Percentiles rank a stretch among this genome's conserved stretches.
These are phyloP conservation scores for Rhinoraja longicauda DNA, from an alignment of 2,797 vertebrate species.

Conservation along the genomic window DNA sequence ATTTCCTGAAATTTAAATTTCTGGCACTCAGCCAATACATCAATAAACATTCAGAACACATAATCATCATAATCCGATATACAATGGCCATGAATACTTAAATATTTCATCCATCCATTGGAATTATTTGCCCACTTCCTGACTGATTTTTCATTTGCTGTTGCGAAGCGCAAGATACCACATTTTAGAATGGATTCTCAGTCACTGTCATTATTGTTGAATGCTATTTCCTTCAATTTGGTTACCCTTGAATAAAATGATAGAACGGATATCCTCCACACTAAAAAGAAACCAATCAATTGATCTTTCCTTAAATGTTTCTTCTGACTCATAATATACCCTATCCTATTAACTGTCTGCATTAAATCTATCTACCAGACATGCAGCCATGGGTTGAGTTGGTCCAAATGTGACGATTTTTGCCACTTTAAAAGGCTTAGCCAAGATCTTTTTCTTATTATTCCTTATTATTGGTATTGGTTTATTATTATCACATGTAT, in stretches of 20 bases:
- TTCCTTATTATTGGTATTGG: no score
- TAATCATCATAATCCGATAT: background rate
- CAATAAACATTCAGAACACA: background rate
- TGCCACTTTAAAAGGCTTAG: background rate
- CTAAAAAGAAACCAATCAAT: no score
- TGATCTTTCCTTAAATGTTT: background rate
- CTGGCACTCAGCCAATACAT: background rate
- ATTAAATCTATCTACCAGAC: background rate
- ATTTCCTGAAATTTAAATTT: background rate
- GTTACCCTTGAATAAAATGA: no score
- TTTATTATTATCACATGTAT: no score
- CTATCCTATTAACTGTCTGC: background rate
- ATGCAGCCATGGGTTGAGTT: background rate
- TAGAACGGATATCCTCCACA: no score
- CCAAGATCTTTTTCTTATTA: no score
- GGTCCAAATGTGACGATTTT: no score
- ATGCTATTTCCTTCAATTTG: background rate
- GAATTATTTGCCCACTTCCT: background rate
- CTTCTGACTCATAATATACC: background rate
- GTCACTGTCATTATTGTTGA: background rate
- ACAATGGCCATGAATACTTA: background rate
- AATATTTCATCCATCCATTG: background rate
- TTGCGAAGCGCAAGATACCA: background rate
- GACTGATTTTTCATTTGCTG: background rate
- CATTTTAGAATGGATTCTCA: background rate